phyloP scores from a whole-genome alignment of 2,888 invertebrate genomes.

The Melitaea athalia region DNA sequence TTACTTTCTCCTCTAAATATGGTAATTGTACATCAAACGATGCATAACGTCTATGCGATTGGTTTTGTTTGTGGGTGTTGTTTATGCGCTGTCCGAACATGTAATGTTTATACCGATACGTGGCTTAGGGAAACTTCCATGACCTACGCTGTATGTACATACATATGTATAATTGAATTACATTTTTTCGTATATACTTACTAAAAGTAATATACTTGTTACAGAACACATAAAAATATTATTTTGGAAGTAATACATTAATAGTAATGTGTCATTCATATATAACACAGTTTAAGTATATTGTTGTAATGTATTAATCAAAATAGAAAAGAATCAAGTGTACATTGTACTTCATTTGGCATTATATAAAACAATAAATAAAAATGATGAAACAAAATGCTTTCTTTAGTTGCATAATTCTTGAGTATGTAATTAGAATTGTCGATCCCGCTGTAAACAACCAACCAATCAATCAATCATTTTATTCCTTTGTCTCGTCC shows the following conservation, averaged over 20 bases:
- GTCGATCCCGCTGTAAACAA: constrained; percentile 29
- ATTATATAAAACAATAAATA: background rate
- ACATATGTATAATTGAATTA: too few relatives aligned
- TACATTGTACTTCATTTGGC: too few relatives aligned
- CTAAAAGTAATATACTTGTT: too few relatives aligned
- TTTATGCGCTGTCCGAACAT: background rate
- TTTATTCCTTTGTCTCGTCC: constrained; percentile 36
- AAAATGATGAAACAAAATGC: background rate
- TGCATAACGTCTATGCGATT: constrained; percentile 28
- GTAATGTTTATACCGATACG: constrained; percentile 6
- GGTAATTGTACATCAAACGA: constrained; percentile 27
- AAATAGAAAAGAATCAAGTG: too few relatives aligned
- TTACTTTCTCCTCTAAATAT: constrained; percentile 33
- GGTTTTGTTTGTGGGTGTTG: constrained; percentile 17
- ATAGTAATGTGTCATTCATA: too few relatives aligned
- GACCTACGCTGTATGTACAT: background rate
- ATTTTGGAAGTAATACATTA: too few relatives aligned
- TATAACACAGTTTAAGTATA: too few relatives aligned
- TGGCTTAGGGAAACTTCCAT: constrained; percentile 8
- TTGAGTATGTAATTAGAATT: background rate
- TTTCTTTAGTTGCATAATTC: background rate
- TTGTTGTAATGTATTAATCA: too few relatives aligned
- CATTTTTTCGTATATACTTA: too few relatives aligned
- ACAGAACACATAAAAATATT: too few relatives aligned
- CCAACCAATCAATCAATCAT: constrained; percentile 32